A percentile compares a stretch with the other conserved stretches of the same genome.
These are phyloP conservation scores for Nematostella vectensis DNA, from an alignment of 92 coral and sea anemone species.

Conservation along the genomic window DNA sequence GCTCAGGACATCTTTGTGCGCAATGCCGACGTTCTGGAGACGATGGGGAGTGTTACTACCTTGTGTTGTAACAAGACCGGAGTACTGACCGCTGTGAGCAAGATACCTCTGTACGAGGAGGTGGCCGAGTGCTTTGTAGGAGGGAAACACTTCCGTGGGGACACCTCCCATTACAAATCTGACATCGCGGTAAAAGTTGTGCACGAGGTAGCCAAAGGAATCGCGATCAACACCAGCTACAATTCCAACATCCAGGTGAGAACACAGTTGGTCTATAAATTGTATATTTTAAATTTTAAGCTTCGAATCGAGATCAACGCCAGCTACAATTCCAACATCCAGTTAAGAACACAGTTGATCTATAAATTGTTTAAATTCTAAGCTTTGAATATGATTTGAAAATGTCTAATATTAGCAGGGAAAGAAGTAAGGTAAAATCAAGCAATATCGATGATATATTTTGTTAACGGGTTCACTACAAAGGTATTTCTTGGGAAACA, in stretches of 20 bases:
- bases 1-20: slow-evolving; percentile 48
- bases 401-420: too few species aligned
- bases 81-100: slow-evolving; percentile 64
- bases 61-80: slow-evolving; percentile 73
- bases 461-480: too few species aligned
- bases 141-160: slow-evolving; percentile 48
- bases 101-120: slow-evolving; percentile 50
- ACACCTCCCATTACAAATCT: slow-evolving; percentile 46
- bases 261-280: too few species aligned
- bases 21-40: slow-evolving; percentile 61
- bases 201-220: slow-evolving; percentile 38
- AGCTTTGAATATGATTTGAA: too few species aligned
- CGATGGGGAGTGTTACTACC: slow-evolving; percentile 71
- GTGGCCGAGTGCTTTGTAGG: slow-evolving; percentile 58
- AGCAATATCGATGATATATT: too few species aligned
- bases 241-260: slow-evolving; percentile 58
- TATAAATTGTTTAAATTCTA: too few species aligned
- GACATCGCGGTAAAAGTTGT: slow-evolving; percentile 27
- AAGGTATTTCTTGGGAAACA: too few species aligned
- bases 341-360: slow-evolving; percentile 37
- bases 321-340: slow-evolving; percentile 57
- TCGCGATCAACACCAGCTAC: slow-evolving; percentile 71
- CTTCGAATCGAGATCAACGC: slow-evolving; percentile 53
- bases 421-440: background rate
- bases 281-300: background rate